These are phyloP conservation scores for Aleiodes testaceus DNA, from an alignment of 2,888 invertebrate species.

Conservation along the genomic window DNA sequence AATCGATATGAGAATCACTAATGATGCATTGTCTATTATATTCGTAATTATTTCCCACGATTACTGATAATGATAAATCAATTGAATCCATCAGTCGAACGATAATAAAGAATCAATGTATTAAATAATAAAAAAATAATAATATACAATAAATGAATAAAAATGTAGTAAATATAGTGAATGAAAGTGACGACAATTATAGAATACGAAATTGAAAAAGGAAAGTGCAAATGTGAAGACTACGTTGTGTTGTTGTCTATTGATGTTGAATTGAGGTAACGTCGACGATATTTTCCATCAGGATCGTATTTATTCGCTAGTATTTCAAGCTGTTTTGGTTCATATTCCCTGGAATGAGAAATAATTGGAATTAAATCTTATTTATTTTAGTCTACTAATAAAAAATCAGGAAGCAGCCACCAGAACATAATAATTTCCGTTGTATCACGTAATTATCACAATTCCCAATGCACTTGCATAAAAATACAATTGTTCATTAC, in stretches of 20 bases:
- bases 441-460: background rate
- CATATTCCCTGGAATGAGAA: conserved; percentile 59
- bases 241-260: conserved; percentile 48
- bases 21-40: no score
- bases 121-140: conserved; percentile 26
- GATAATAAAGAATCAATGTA: conserved; percentile 6
- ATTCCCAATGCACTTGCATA: background rate
- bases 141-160: conserved; percentile 11
- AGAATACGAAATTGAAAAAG: conserved; percentile 6
- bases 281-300: conserved; percentile 55
- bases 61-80: no score
- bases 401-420: background rate
- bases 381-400: background rate
- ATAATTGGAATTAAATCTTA: conserved; percentile 21
- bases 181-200: background rate
- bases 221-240: conserved; percentile 1
- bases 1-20: no score
- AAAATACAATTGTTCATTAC: conserved; percentile 43
- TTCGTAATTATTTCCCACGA: no score
- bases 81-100: background rate
- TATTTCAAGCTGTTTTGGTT: conserved; percentile 55
- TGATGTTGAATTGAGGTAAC: conserved; percentile 54
- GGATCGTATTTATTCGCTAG: conserved; percentile 60
- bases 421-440: no score
- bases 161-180: conserved; percentile 13